Base-by-base conservation (phyloP, 1,140 invertebrate species). In the Eulimnadia texana region DNA sequence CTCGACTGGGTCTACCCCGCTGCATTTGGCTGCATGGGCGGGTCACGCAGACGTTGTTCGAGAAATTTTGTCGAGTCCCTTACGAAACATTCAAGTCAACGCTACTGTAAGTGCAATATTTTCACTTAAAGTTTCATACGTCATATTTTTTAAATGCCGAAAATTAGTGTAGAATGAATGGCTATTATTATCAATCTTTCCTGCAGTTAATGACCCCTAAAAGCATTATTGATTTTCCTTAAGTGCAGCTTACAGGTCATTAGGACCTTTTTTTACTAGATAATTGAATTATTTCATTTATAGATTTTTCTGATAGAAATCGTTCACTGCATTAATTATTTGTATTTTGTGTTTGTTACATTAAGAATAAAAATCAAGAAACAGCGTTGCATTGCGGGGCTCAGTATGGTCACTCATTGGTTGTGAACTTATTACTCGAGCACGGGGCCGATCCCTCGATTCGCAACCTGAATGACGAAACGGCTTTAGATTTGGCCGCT, bases 371-470 rank as follows among this genome's bases (percentile, higher is more conserved):
- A 68, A 88, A 92, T 72, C 86, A 90, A 67, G 93, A 98, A 73
- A 95, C 93, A 23, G 86, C 93, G 13, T 76, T 98, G 63, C 90
- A 97, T 70, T 91, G 87, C 71, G 93, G 93, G 0, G 86, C 93
- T 57, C 93, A 98, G 72, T 94, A 93, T 74, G 94, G 93, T 9
- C 90, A 95, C 72, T 86, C 85, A 55, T 82, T 83, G 61, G 90
- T 93, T n/a, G 86, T 97, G 53, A 80, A 81, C 29, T 81, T 92
- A 68, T 79, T 98, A 64, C 75, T 98, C 59, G 80, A 91, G 65
- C 81, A 87, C 66, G 83, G 86, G 64, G 92, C 90, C 65, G 90
- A 98, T 79, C 89, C 93, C 24, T 84, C 83, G 64, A 84, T 97
- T 67, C 80, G 86, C 50, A 98, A 96, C 75, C 82, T 81, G 60